Conservation (phyloP, 2,797 vertebrate genomes). For the Gobionotothen gibberifrons region DNA sequence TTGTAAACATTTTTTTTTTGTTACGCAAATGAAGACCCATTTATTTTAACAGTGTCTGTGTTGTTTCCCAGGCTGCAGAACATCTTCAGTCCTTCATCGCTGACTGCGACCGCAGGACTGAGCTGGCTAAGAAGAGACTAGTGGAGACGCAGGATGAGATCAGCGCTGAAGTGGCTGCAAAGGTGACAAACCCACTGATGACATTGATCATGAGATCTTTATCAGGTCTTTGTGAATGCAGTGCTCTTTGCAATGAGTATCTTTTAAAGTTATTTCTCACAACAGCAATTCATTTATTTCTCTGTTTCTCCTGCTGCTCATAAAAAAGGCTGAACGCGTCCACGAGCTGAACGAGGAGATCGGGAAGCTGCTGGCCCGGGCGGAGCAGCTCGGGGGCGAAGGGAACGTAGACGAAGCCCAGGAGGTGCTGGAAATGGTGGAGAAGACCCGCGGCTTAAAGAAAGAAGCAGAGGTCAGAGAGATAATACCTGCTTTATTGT, state of each 20-base stretch:
- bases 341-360: slow-evolving; percentile 99
- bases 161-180: slow-evolving; percentile 97
- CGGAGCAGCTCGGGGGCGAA: slow-evolving; percentile 95
- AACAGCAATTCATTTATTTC: no score
- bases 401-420: slow-evolving; percentile 98
- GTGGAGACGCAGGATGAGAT: slow-evolving; percentile 99
- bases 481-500: neutral
- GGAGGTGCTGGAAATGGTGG: slow-evolving; percentile 96
- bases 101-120: slow-evolving; percentile 96
- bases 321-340: slow-evolving; percentile 92
- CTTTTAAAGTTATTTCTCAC: no score
- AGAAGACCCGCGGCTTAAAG: slow-evolving; percentile 94
- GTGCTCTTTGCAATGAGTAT: neutral
- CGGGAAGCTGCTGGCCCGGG: slow-evolving; percentile 95
- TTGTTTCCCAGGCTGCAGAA: slow-evolving; percentile 89
- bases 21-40: neutral
- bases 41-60: neutral
- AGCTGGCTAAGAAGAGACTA: slow-evolving; percentile 96
- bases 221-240: neutral
- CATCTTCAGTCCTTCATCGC: slow-evolving; percentile 98
- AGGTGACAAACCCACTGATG: slow-evolving; percentile 82
- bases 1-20: neutral
- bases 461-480: slow-evolving; percentile 94
- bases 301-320: neutral
- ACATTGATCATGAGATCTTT: neutral